These are phyloP conservation scores for Apocheima hispidaria DNA, from an alignment of 2,888 invertebrate species.

Conservation along the genomic window DNA sequence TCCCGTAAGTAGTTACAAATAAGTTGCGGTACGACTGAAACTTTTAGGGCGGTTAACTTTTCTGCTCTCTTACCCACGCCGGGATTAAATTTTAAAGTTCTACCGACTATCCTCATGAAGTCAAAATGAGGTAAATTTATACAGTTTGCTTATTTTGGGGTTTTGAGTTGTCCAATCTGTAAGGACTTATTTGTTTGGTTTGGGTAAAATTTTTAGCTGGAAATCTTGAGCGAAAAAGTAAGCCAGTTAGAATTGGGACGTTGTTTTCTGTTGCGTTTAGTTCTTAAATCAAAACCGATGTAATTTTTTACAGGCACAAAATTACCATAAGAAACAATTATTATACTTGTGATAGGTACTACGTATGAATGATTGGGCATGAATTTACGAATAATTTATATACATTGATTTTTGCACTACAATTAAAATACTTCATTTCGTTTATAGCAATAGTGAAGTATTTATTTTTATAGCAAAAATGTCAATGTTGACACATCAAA, in stretches of 20 bases:
- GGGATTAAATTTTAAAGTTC: conserved; percentile 81
- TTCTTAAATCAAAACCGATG: too few relatives aligned
- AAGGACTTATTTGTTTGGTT: conserved; percentile 7
- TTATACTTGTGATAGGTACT: not conserved
- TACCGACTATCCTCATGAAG: conserved; percentile 74
- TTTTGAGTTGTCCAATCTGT: conserved; percentile 21
- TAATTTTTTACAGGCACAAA: too few relatives aligned
- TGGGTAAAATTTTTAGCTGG: not conserved
- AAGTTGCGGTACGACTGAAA: conserved; percentile 54
- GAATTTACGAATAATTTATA: too few relatives aligned
- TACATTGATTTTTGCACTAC: too few relatives aligned
- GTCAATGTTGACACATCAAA: too few relatives aligned
- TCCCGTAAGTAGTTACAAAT: conserved; percentile 42
- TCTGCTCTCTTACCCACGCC: conserved; percentile 72
- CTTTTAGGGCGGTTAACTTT: conserved; percentile 75
- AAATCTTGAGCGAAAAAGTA: not conserved
- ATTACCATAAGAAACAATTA: too few relatives aligned
- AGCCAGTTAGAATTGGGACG: too few relatives aligned
- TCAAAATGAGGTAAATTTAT: conserved; percentile 76
- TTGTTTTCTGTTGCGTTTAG: too few relatives aligned
- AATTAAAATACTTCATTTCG: too few relatives aligned
- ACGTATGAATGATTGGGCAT: too few relatives aligned
- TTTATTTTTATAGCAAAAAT: too few relatives aligned
- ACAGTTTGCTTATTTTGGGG: conserved; percentile 58
- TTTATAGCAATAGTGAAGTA: too few relatives aligned